Conservation (phyloP, 30 jellyfish, hydroid and myxozoan genomes). For the Pseudorhiza aurosa region DNA sequence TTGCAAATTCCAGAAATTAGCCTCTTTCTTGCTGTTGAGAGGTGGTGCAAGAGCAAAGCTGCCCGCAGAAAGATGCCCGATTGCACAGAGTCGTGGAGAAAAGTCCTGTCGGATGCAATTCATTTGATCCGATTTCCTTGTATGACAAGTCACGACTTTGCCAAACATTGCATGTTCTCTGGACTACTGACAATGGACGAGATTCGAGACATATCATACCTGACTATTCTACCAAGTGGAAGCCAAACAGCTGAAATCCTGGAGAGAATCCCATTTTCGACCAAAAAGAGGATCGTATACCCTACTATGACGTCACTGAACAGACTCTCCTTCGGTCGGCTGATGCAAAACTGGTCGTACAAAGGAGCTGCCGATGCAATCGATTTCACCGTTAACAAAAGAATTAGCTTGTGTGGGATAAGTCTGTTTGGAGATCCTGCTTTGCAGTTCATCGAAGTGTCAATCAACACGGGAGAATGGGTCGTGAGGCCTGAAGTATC, state of each 20-base stretch:
- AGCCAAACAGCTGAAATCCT: slow-evolving; percentile 29
- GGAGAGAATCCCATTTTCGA: slow-evolving; percentile 36
- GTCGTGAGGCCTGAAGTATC: slow-evolving; percentile 51
- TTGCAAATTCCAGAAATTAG: slow-evolving; percentile 44
- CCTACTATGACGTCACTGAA: slow-evolving; percentile 51
- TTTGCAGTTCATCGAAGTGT: slow-evolving; percentile 37
- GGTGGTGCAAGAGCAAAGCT: slow-evolving; percentile 48
- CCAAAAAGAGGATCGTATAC: slow-evolving; percentile 34
- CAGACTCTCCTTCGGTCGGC: slow-evolving; percentile 53
- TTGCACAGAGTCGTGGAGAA: slow-evolving; percentile 36
- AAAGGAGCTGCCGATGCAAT: slow-evolving; percentile 72
- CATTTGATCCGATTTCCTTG: slow-evolving; percentile 65
- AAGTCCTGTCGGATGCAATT: slow-evolving; percentile 37
- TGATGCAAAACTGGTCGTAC: slow-evolving; percentile 68
- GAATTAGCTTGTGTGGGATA: slow-evolving; percentile 52
- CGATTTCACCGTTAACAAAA: slow-evolving; percentile 56
- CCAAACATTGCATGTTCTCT: slow-evolving; percentile 53
- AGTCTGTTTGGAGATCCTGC: slow-evolving; percentile 73
- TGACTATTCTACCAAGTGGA: slow-evolving; percentile 43
- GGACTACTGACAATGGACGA: slow-evolving; percentile 57
- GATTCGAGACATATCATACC: slow-evolving; percentile 47
- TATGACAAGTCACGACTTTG: slow-evolving; percentile 51
- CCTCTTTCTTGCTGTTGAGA: slow-evolving; percentile 40
- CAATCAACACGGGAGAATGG: slow-evolving; percentile 68
- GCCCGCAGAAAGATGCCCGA: slow-evolving; percentile 53